Evolutionary conservation across 1,140 invertebrate genomes (phyloP).

Genomic region (Leguminivora glycinivorella): DNA sequence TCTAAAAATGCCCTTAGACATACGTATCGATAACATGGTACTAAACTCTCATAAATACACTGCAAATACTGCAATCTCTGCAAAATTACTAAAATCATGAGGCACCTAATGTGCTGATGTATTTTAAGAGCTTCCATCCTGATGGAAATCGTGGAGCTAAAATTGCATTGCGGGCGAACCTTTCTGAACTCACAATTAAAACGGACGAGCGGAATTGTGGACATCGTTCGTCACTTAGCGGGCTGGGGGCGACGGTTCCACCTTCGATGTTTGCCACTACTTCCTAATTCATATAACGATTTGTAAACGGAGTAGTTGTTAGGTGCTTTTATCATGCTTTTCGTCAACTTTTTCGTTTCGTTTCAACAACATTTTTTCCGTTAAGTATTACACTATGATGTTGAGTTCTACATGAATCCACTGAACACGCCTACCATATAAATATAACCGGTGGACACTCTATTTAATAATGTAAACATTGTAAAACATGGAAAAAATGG

Average conservation of each 20-base stretch:
- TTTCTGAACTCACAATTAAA: slow-evolving; percentile 78
- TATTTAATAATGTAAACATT: no score
- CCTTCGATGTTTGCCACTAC: slow-evolving; percentile 35
- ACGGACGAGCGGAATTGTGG: slow-evolving; percentile 76
- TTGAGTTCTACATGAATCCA: no score
- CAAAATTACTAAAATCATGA: background rate
- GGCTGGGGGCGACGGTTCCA: slow-evolving; percentile 33
- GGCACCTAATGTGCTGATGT: background rate
- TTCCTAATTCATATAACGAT: slow-evolving; percentile 24
- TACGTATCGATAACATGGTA: no score
- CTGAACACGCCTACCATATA: no score
- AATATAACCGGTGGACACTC: no score
- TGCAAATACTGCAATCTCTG: no score
- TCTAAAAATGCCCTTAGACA: no score
- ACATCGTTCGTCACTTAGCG: slow-evolving; percentile 78
- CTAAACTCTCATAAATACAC: no score
- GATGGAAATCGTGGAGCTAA: slow-evolving; percentile 49
- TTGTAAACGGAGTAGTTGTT: slow-evolving; percentile 1
- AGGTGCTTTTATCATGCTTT: background rate
- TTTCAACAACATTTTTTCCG: no score
- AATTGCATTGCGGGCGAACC: slow-evolving; percentile 61
- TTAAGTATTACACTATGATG: no score
- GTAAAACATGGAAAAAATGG: no score
- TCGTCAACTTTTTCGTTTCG: background rate
- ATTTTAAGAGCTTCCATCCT: background rate